Evolutionary conservation across 2,113 vertebrate species (phyloP), one percentile per base, ranked within the genome.

Genomic region (Perca flavescens): DNA sequence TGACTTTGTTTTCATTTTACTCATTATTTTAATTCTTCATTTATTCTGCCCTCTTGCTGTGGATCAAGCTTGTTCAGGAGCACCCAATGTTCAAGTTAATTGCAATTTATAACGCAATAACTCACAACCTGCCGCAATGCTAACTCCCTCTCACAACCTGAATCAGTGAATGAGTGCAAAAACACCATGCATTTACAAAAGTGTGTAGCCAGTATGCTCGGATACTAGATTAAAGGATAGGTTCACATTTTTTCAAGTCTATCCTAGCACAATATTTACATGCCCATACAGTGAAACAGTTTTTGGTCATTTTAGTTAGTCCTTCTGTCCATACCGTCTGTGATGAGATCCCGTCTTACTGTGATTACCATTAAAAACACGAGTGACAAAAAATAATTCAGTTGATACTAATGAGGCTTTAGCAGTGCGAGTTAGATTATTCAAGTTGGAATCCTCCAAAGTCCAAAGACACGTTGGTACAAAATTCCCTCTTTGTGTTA

Each of bases 61-160:
- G 62, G 68, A 76, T 85, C 64, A 63, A 66, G 34, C 50, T 52
- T 17, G 19, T 43, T 88, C 78, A 72, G 2, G 1, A 58, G 64
- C 10, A 56, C 1, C 36, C 43, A 47, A 63, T 80, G 47, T 87
- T 19, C 68, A 70, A 62, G 68, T 70, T 84, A 73, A 84, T 84
- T 77, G 40, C 21, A 2, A 74, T 69, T 73, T 64, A 74, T 53
- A 46, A 46, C 25, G 49, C 28, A 66, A 67, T 58, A 52, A 80
- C 53, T 28, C 13, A 34, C 65, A 22, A 36, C 16, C 58, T 40
- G 10, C 40, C 10, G 9, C 40, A 43, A 43, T 40, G 8, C 8
- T 40, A 40, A 40, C 40, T 40, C 40, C 40, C 9, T 40, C 40
- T 40, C 11, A 25, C 53, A 56, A 56, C 11, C 19, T 36, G 5